A percentile compares a stretch with the other conserved stretches of the same genome.
phyloP scores from a whole-genome alignment of 2,113 vertebrate species.

The Oceanodroma tethys region DNA sequence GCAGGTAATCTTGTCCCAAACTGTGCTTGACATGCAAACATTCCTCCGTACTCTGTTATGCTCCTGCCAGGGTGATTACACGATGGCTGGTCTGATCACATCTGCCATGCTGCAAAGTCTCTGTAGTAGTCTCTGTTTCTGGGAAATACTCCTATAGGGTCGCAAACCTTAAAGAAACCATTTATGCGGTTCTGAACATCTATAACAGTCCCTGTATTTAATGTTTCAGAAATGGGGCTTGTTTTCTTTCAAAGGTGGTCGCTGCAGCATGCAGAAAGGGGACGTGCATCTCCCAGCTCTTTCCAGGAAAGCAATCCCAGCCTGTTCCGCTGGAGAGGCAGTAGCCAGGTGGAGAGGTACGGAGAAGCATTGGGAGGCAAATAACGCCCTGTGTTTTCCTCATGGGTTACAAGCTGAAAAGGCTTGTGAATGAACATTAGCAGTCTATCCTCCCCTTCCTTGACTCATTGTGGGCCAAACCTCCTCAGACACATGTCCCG shows the following conservation, averaged over 20 bases:
- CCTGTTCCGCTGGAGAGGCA: not conserved
- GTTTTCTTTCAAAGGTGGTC: not conserved
- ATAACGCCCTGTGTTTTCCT: not conserved
- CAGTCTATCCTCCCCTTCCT: not conserved
- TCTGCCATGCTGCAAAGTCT: not conserved
- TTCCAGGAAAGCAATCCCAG: not conserved
- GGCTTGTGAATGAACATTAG: not conserved
- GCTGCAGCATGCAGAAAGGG: not conserved
- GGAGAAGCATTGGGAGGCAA: not conserved
- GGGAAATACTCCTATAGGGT: not conserved
- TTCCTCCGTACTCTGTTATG: not conserved
- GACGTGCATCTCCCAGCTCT: not conserved
- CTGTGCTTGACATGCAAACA: not conserved
- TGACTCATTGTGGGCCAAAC: not conserved
- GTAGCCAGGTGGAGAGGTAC: not conserved
- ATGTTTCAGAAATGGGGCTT: not conserved
- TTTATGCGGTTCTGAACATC: fast-evolving
- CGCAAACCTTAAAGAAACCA: not conserved
- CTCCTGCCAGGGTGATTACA: not conserved
- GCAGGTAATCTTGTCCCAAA: not conserved
- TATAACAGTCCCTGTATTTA: not conserved
- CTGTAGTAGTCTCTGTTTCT: not conserved
- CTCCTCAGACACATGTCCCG: not conserved
- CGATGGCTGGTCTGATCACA: not conserved
- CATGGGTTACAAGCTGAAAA: not conserved